Conservation (phyloP, 2,797 vertebrate species). For the Octomys mimax region DNA sequence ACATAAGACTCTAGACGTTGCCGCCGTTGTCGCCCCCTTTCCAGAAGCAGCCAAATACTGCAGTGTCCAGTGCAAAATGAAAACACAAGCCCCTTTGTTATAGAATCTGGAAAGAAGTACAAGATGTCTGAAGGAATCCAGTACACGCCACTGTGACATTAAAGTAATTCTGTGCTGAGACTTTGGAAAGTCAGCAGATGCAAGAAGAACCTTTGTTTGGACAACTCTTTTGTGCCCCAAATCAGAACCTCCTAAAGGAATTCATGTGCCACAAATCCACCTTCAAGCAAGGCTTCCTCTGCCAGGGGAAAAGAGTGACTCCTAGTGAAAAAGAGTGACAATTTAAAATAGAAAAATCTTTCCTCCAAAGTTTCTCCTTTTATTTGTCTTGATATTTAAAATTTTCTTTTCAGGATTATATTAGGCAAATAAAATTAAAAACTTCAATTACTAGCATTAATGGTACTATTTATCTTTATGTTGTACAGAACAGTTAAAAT, state of each 20-base stretch:
- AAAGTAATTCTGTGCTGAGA: slow-evolving; percentile 10
- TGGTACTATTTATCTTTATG: slow-evolving; percentile 43
- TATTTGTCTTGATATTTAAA: not conserved
- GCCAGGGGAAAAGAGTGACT: not conserved
- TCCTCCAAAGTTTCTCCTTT: not conserved
- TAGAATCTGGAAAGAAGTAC: not conserved
- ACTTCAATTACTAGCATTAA: slow-evolving; percentile 40
- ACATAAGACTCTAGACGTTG: not conserved
- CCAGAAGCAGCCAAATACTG: not conserved
- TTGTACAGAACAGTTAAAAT: slow-evolving; percentile 9
- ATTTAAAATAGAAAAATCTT: slow-evolving; percentile 35
- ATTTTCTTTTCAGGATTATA: slow-evolving; percentile 20
- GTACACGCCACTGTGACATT: not conserved
- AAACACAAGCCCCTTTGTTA: not conserved
- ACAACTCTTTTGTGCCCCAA: not conserved
- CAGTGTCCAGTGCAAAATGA: not conserved
- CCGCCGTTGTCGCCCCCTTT: not conserved
- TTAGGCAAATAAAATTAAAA: slow-evolving; percentile 15
- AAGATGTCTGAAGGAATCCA: not conserved
- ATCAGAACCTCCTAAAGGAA: not conserved
- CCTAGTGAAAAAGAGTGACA: too few relatives aligned
- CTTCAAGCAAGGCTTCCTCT: not conserved
- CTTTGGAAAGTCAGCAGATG: not conserved
- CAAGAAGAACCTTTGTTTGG: not conserved
- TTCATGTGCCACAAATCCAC: not conserved